A percentile compares a stretch with the other conserved stretches of the same genome.
phyloP scores from a whole-genome alignment of 2,797 vertebrate species.

The Eremophila alpestris region DNA sequence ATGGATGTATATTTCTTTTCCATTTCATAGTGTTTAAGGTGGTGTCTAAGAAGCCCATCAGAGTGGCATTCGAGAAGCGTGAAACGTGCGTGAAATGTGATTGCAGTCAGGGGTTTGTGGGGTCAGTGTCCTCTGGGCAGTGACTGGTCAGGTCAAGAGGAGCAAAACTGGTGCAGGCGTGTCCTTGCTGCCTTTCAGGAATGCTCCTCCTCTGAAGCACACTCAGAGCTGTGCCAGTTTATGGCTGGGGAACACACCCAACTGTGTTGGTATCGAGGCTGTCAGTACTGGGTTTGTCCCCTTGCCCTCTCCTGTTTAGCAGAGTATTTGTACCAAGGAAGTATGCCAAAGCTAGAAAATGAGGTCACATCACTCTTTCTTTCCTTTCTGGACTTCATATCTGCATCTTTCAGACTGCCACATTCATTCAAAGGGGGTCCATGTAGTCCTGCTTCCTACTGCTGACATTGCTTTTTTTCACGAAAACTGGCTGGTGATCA shows the following conservation, averaged over 20 bases:
- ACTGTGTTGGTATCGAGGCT: fast-evolving
- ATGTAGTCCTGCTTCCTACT: not conserved
- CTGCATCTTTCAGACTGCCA: not conserved
- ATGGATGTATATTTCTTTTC: not conserved
- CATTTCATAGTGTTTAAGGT: not conserved
- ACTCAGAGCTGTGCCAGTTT: not conserved
- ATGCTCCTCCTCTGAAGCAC: not conserved
- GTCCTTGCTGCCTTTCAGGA: not conserved
- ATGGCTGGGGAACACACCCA: not conserved
- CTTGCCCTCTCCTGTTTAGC: not conserved
- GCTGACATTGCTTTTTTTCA: not conserved
- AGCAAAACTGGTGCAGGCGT: not conserved
- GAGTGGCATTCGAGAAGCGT: not conserved
- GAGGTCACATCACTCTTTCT: not conserved
- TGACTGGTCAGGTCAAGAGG: not conserved
- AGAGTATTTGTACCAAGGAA: not conserved
- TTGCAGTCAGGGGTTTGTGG: fast-evolving
- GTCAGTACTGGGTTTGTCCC: not conserved
- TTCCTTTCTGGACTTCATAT: not conserved
- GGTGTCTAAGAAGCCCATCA: not conserved
- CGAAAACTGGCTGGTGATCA: not conserved
- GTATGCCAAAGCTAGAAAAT: not conserved
- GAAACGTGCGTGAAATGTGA: not conserved
- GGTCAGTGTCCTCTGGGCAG: not conserved
- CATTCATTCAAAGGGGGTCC: not conserved